phyloP scores from a whole-genome alignment of 64 coral and sea anemone genomes.

The Actinia equina region DNA sequence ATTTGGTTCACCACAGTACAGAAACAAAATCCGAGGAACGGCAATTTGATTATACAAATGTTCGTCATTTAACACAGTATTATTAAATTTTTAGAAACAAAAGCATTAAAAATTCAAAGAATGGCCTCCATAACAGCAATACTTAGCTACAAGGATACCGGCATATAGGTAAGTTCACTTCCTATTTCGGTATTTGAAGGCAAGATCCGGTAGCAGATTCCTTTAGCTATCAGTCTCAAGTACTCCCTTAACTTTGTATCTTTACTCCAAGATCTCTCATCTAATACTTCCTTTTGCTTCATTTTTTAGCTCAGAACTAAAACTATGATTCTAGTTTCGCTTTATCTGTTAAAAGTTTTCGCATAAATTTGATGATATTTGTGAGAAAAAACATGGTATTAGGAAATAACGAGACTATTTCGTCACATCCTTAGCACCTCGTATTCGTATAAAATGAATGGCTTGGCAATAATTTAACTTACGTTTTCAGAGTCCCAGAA shows the following conservation, averaged over 20 bases:
- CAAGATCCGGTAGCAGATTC: constrained; percentile 6
- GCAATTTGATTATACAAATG: neutral
- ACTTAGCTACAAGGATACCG: neutral
- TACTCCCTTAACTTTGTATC: neutral
- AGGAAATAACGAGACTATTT: constrained; percentile 27
- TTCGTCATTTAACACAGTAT: constrained; percentile 20
- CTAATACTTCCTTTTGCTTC: neutral
- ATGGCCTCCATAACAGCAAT: neutral
- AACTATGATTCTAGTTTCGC: neutral
- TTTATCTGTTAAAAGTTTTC: neutral
- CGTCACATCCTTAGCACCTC: constrained; percentile 33
- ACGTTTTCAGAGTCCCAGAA: constrained; percentile 99
- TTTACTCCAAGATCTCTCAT: neutral
- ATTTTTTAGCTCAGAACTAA: neutral
- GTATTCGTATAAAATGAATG: neutral
- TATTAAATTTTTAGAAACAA: constrained; percentile 15
- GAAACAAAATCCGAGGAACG: neutral
- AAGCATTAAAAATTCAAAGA: constrained; percentile 15
- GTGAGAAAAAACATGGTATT: neutral
- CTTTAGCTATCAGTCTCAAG: constrained; percentile 6
- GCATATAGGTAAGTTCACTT: neutral
- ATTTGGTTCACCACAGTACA: constrained; percentile 2
- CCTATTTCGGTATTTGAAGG: constrained; percentile 11
- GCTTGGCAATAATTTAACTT: constrained; percentile 39
- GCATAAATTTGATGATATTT: neutral